Percentiles rank a stretch among this genome's conserved stretches.
Evolutionary conservation across 2,888 invertebrate species (phyloP).

Genomic region (Plagiodera versicolora): DNA sequence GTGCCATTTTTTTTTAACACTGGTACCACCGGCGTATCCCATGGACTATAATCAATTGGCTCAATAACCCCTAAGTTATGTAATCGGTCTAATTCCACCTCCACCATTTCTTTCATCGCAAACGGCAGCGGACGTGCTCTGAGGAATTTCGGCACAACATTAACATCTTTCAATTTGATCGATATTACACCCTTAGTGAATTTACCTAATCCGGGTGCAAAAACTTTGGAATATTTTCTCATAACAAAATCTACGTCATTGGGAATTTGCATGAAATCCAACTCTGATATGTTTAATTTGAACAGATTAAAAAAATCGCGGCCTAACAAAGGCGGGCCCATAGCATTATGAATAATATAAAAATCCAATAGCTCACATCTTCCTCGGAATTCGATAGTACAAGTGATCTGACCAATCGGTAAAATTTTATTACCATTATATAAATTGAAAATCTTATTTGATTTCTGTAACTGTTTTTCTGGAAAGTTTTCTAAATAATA

Average conservation of each 20-base stretch:
- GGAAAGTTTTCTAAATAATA: not conserved
- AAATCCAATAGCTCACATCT: constrained; percentile 1
- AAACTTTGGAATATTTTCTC: not conserved
- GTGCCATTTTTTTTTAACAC: not conserved
- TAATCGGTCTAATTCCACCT: constrained; percentile 8
- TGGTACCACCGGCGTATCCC: constrained; percentile 7
- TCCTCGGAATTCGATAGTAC: not conserved
- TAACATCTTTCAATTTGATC: not conserved
- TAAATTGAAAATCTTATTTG: not conserved
- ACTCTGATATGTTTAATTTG: not conserved
- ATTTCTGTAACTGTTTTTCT: not conserved
- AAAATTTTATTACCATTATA: constrained; percentile 2
- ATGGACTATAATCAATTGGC: constrained; percentile 2
- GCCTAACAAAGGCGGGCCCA: not conserved
- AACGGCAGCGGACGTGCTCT: constrained; percentile 8
- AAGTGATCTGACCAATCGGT: not conserved
- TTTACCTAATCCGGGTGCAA: constrained; percentile 1
- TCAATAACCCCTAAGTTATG: constrained; percentile 5
- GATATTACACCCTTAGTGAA: constrained; percentile 6
- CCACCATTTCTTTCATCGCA: constrained; percentile 6
- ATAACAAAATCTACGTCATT: not conserved
- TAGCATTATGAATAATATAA: not conserved
- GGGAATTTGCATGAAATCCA: not conserved
- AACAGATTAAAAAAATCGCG: constrained; percentile 4
- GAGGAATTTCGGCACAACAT: constrained; percentile 1